Base-by-base conservation (phyloP, 2,888 invertebrate genomes). In the Agrotis ipsilon region DNA sequence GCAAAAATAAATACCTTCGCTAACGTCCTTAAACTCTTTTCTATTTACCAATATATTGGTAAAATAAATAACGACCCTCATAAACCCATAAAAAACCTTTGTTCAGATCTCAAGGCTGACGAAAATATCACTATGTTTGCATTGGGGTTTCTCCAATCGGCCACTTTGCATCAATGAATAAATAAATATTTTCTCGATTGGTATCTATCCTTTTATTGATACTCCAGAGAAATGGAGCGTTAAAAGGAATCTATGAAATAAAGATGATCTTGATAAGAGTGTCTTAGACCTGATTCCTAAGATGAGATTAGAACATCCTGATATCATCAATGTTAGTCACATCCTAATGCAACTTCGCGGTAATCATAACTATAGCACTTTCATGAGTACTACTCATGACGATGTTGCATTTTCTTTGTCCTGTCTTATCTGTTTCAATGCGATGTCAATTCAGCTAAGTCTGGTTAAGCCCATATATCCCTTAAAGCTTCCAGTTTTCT, bases 181-280 rank as follows among this genome's bases (percentile, higher is more conserved):
- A 75, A 87, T 87, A 85, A 85, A 86, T 87, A 84, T 86, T 84
- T 84, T 79, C 64, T 60, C 72, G 68, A 81, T 73, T 76, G 75
- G 80, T 78, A 78, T 82, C 74, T 78, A 78, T 82, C 74, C 80
- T 78, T 86, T 80, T 80, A 73, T 80, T 75, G 79, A 74, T 57
- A 43, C 59, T 43, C 75, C 73, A 76, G 82, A 78, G 75, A 77
- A 81, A 80, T 72, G 62, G 62, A 57, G 61, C 65, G 64, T 61
- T 63, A 77, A 68, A 68, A 60, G 24, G 48, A 32, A 39, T 65
- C 52, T 64, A 49, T 57, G 57, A 68, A 78, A 68, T 64, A 63
- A 39, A 71, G 52, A 73, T 74, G 39, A 81, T 66, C 66, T 68
- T 48, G 11, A 63, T 68, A 54, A n/a, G 9, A 21, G 19, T 48